Conservation (phyloP, 2,888 invertebrate genomes). For the Dione vanillae region DNA sequence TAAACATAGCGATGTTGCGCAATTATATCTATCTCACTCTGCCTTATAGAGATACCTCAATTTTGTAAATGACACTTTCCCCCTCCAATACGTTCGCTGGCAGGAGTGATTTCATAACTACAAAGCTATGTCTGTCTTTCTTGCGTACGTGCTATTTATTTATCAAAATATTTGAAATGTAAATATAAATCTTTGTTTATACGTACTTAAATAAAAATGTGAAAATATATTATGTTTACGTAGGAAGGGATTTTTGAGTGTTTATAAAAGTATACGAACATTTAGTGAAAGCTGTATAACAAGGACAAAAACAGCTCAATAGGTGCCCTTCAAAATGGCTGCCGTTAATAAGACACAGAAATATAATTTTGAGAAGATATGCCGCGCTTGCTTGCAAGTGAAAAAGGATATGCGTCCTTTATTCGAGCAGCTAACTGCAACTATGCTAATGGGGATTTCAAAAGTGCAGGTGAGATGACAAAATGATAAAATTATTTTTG, state of each 20-base stretch:
- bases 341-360: conserved; percentile 64
- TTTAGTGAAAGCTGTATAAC: conserved; percentile 52
- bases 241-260: not conserved
- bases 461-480: conserved; percentile 83
- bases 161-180: conserved; percentile 22
- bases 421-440: conserved; percentile 86
- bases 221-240: conserved; percentile 9
- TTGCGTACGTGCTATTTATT: conserved; percentile 45
- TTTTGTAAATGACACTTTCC: conserved; percentile 34
- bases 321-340: conserved; percentile 77
- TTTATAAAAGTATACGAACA: not conserved
- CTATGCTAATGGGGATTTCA: conserved; percentile 87
- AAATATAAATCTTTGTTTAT: conserved; percentile 5
- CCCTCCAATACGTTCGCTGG: conserved; percentile 41
- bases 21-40: conserved; percentile 43
- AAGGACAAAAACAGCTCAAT: conserved; percentile 71
- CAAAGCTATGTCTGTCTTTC: conserved; percentile 52
- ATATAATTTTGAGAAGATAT: conserved; percentile 85
- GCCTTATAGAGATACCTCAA: conserved; percentile 15
- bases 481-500: conserved; percentile 68
- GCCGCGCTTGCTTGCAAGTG: conserved; percentile 85
- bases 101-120: conserved; percentile 42
- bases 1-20: conserved; percentile 29
- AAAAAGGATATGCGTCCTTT: conserved; percentile 87
- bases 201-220: conserved; percentile 7